Conservation (phyloP, 2,888 invertebrate genomes). For the Actias luna region DNA sequence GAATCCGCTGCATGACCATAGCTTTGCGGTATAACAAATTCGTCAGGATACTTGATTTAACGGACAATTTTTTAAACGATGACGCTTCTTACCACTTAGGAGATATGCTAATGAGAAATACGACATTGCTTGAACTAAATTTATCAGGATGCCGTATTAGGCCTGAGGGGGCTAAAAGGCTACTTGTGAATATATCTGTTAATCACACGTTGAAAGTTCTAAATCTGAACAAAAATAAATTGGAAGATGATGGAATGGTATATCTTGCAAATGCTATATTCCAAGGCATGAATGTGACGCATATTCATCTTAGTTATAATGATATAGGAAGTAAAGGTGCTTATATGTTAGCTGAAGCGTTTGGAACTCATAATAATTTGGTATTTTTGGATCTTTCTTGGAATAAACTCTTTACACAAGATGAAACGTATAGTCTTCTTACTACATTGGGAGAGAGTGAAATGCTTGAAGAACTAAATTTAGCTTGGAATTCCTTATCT, state of each 20-base stretch:
- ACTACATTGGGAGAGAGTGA: conserved; percentile 42
- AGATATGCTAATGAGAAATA: conserved; percentile 52
- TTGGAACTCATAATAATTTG: conserved; percentile 51
- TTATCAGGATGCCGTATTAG: conserved; percentile 65
- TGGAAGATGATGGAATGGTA: conserved; percentile 49
- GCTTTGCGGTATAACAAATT: conserved; percentile 52
- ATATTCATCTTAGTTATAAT: conserved; percentile 54
- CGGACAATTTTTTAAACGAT: conserved; percentile 55
- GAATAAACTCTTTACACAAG: conserved; percentile 48
- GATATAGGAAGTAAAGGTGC: conserved; percentile 47
- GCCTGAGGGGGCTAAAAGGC: conserved; percentile 38
- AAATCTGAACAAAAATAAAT: conserved; percentile 49
- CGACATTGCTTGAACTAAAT: conserved; percentile 46
- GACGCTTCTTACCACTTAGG: conserved; percentile 66
- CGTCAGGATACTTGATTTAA: conserved; percentile 51
- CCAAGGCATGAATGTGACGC: conserved; percentile 42
- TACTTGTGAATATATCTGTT: conserved; percentile 38
- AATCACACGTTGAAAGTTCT: conserved; percentile 45
- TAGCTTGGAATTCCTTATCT: conserved; percentile 57
- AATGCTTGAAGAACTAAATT: conserved; percentile 46
- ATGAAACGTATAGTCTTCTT: conserved; percentile 42
- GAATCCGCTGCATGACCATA: conserved; percentile 56
- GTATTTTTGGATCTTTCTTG: conserved; percentile 57
- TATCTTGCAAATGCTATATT: conserved; percentile 42
- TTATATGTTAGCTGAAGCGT: conserved; percentile 40